Evolutionary conservation across 2,797 vertebrate genomes (phyloP).

Genomic region (Heliangelus exortis): DNA sequence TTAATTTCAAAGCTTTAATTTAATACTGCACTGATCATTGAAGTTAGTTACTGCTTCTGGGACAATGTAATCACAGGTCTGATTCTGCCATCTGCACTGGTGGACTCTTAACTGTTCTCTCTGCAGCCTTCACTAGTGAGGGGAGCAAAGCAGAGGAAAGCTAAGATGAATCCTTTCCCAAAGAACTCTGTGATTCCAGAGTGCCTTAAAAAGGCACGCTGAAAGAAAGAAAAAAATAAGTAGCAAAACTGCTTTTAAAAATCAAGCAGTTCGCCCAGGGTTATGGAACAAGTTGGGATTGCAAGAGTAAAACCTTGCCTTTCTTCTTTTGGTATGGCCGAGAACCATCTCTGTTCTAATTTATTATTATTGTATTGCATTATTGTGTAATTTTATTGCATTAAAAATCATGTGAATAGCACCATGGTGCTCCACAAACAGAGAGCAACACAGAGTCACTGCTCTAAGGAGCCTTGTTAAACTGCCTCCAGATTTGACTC

Average conservation of each 20-base stretch:
- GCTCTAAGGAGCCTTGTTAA: slow-evolving; percentile 33
- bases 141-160: background rate
- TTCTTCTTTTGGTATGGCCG: slow-evolving; percentile 47
- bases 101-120: background rate
- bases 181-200: background rate
- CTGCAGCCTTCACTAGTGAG: background rate
- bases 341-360: background rate
- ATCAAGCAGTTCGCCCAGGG: background rate
- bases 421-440: slow-evolving; percentile 55
- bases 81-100: background rate
- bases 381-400: slow-evolving; percentile 68
- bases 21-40: background rate
- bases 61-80: background rate
- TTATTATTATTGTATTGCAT: slow-evolving; percentile 62
- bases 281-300: slow-evolving; percentile 4
- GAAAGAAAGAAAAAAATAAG: background rate
- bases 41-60: too few species aligned
- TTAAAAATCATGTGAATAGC: slow-evolving; percentile 62
- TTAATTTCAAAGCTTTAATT: background rate
- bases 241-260: background rate
- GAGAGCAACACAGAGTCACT: slow-evolving; percentile 45
- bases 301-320: slow-evolving; percentile 44
- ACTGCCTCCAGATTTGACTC: slow-evolving; percentile 52
- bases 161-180: background rate
- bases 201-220: background rate